A percentile compares a stretch with the other conserved stretches of the same genome.
These are phyloP conservation scores for Nowickia ferox DNA, from an alignment of 2,888 invertebrate genomes.

Conservation along the genomic window DNA sequence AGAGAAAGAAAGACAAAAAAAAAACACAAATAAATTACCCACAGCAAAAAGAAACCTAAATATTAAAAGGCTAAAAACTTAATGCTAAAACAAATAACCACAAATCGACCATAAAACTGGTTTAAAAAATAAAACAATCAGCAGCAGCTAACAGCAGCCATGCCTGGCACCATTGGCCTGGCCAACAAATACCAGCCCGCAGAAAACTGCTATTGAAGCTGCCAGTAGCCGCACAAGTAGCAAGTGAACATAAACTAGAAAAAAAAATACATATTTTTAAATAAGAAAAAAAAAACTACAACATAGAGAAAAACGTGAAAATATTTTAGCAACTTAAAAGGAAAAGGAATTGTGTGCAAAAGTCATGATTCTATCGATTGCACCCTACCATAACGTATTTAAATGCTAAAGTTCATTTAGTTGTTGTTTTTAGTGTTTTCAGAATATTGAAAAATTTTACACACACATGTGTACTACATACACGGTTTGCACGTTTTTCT, in stretches of 20 bases:
- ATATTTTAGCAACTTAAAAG: slow-evolving; percentile 57
- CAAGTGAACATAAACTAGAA: slow-evolving; percentile 34
- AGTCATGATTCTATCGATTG: slow-evolving; percentile 15
- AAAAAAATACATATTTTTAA: neutral
- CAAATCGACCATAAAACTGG: slow-evolving; percentile 70
- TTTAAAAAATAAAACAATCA: slow-evolving; percentile 52
- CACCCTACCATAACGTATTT: slow-evolving; percentile 14
- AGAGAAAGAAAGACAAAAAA: neutral
- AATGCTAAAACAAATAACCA: slow-evolving; percentile 66
- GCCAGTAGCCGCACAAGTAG: slow-evolving; percentile 26
- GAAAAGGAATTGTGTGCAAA: slow-evolving; percentile 58
- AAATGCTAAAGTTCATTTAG: neutral
- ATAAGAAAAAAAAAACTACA: neutral
- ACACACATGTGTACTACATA: too few relatives aligned
- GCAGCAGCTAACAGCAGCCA: slow-evolving; percentile 41
- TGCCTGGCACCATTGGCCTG: neutral
- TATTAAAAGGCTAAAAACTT: slow-evolving; percentile 34
- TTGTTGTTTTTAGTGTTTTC: too few relatives aligned
- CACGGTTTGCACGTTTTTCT: too few relatives aligned
- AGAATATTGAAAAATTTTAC: too few relatives aligned
- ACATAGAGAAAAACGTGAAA: slow-evolving; percentile 53
- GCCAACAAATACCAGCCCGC: slow-evolving; percentile 48
- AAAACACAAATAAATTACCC: neutral
- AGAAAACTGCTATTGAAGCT: slow-evolving; percentile 31
- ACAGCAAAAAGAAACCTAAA: slow-evolving; percentile 6